Conservation (phyloP, 2,113 vertebrate species). For the Nanger granti region DNA sequence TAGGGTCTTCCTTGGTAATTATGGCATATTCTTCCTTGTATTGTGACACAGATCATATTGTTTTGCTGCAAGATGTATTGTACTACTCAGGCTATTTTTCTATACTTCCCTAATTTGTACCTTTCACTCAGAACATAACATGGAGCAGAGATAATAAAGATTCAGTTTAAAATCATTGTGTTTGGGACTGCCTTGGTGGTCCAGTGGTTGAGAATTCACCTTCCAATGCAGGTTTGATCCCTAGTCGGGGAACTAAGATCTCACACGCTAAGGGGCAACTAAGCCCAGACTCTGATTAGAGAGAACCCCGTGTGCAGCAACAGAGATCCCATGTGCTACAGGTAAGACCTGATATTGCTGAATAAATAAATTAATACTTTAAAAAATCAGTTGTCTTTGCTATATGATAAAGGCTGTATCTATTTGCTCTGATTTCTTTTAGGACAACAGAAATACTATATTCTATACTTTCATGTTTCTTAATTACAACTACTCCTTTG, state of each 20-base stretch:
- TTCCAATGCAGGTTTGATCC: not conserved
- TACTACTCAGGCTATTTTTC: not conserved
- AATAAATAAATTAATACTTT: not conserved
- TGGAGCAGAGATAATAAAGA: not conserved
- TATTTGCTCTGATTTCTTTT: not conserved
- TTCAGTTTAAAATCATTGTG: constrained; percentile 10
- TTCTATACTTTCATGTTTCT: not conserved
- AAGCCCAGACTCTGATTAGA: not conserved
- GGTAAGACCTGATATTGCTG: not conserved
- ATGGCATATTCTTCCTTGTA: not conserved
- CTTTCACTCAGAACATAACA: not conserved
- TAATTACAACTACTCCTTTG: not conserved
- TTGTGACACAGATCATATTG: not conserved
- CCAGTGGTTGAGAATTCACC: not conserved
- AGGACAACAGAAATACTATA: not conserved
- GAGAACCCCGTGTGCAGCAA: not conserved
- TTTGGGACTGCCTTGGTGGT: not conserved
- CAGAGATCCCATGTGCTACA: not conserved
- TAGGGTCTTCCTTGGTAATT: not conserved
- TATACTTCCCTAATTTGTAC: not conserved
- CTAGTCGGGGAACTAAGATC: not conserved
- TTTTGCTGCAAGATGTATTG: not conserved
- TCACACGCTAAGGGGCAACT: not conserved
- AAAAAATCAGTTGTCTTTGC: not conserved
- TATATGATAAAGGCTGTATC: not conserved